Evolutionary conservation across 2,888 invertebrate species (phyloP).

Genomic region (Nephrocerus scutellatus): DNA sequence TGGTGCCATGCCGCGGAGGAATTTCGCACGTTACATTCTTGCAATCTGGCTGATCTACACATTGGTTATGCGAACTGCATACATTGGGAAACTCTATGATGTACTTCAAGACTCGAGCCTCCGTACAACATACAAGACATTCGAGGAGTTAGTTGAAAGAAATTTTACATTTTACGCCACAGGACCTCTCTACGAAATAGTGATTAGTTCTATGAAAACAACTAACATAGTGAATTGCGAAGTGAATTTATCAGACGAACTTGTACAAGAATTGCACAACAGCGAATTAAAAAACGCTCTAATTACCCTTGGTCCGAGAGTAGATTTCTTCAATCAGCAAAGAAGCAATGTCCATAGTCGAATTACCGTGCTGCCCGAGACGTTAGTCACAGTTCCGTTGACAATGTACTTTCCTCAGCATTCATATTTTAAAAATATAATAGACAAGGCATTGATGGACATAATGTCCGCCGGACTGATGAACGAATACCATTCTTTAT

Average conservation of each 20-base stretch:
- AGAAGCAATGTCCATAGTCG: not conserved
- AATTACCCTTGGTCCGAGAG: not conserved
- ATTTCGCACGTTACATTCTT: slow-evolving; percentile 21
- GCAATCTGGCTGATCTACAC: slow-evolving; percentile 18
- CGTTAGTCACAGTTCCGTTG: slow-evolving; percentile 5
- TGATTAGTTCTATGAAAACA: slow-evolving; percentile 10
- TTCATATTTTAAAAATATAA: slow-evolving; percentile 7
- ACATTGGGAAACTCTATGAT: slow-evolving; percentile 14
- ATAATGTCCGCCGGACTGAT: slow-evolving; percentile 13
- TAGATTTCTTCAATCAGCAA: not conserved
- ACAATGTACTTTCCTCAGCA: slow-evolving; percentile 15
- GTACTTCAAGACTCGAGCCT: slow-evolving; percentile 17
- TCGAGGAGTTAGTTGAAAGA: slow-evolving; percentile 11
- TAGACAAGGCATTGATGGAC: slow-evolving; percentile 5
- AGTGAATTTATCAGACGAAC: too few species aligned
- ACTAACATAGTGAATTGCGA: slow-evolving; percentile 8
- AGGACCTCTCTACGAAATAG: slow-evolving; percentile 21
- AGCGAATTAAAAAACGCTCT: too few species aligned
- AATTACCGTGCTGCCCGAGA: slow-evolving; percentile 4
- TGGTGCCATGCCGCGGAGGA: slow-evolving; percentile 8
- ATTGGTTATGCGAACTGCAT: slow-evolving; percentile 18
- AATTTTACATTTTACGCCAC: slow-evolving; percentile 12
- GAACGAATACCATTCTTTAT: slow-evolving; percentile 20
- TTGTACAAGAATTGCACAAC: too few species aligned
- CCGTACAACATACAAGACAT: not conserved